Base-by-base conservation (phyloP, 2,888 invertebrate species). In the Erebia palarica region DNA sequence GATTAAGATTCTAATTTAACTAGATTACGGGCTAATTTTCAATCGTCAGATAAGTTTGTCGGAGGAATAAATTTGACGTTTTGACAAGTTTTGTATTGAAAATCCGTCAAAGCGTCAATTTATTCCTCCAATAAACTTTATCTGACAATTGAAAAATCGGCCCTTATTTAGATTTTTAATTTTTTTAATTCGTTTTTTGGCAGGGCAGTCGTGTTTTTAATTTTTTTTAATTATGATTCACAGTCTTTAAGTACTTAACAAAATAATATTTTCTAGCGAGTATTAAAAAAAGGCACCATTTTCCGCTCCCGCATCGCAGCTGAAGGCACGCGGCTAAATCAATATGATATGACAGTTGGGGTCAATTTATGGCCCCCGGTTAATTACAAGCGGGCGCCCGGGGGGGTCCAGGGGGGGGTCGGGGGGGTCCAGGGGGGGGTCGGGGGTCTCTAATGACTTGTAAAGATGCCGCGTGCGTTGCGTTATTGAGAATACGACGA, bases 261-360 rank as follows among this genome's bases (percentile, higher is more conserved):
- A 59, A 67, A 21, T 27, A 67, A 49, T 11, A 59, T 59, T 67
- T 59, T 59, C 49, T 67, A 49, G 58, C 27, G 63, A 36, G 51
- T 60, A 67, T 67, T 67, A 69, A 68, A 65, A 36, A 61, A 44
- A 49, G 76, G 75, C 74, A 72, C 72, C 70, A 71, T 71, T 75
- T 77, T 77, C 72, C 72, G 75, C 75, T 74, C 72, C 72, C 82
- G 80, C 80, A 78, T 81, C 79, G 79, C 77, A 72, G 78, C 74
- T 74, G 76, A 83, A 82, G 82, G 82, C 84, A 83, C 80, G 70
- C 87, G 92, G 89, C 92, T 93, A 93, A 93, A 93, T 93, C 93
- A 92, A 93, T 93, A 93, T 93, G 91, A 93, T 93, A 93, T 92
- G 93, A 93, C 93, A 93, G 93, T 92, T 91, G 89, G 89, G 91